Percentiles rank a stretch among this genome's conserved stretches.
Evolutionary conservation across 2,113 vertebrate species (phyloP).

Genomic region (Pituophis catenifer): DNA sequence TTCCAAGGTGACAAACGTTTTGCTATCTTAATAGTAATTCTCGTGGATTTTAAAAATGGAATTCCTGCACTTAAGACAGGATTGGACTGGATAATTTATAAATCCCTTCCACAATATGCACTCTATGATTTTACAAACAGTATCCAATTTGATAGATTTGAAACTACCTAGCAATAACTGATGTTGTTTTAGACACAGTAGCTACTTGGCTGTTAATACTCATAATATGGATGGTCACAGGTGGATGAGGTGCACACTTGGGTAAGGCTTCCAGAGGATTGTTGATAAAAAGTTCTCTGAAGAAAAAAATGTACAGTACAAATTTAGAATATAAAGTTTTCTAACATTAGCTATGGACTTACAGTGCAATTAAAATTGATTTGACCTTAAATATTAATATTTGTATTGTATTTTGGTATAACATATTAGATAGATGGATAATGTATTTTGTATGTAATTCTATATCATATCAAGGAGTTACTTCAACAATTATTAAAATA

Average conservation of each 20-base stretch:
- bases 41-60: not conserved
- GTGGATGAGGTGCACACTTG: conserved; percentile 29
- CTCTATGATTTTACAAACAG: not conserved
- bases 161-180: conserved; percentile 47
- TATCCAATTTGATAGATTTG: not conserved
- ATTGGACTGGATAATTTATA: not conserved
- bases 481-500: not conserved
- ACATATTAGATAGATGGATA: not conserved
- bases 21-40: not conserved
- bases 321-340: not conserved
- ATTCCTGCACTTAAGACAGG: not conserved
- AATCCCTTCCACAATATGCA: not conserved
- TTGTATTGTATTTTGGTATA: not conserved
- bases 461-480: not conserved
- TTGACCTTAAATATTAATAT: not conserved
- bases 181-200: conserved; percentile 43
- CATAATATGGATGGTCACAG: conserved; percentile 41
- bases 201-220: conserved; percentile 44
- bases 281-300: conserved; percentile 52
- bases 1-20: not conserved
- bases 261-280: conserved; percentile 54
- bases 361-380: not conserved
- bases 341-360: not conserved
- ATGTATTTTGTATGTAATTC: not conserved
- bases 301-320: conserved; percentile 30